These are phyloP conservation scores for Chloroceryle aenea DNA, from an alignment of 2,113 vertebrate species.

Conservation along the genomic window DNA sequence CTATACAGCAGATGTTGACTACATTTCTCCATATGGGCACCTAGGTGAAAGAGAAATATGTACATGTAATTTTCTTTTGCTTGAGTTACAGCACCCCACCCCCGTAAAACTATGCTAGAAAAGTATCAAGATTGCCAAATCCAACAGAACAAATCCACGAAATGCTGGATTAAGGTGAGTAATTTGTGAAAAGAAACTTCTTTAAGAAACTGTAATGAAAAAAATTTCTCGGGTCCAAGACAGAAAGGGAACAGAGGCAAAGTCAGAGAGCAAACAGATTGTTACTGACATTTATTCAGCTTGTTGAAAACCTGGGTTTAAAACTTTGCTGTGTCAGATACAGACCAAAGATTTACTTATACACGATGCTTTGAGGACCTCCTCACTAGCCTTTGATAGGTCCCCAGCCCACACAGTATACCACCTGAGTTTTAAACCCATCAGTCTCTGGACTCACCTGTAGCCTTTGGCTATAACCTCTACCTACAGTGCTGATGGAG, in stretches of 20 bases:
- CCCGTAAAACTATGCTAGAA: background rate
- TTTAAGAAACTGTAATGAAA: background rate
- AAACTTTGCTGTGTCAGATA: background rate
- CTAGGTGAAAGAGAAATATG: background rate
- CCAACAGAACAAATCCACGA: background rate
- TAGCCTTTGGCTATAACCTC: background rate
- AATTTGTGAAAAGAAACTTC: background rate
- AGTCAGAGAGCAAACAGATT: background rate
- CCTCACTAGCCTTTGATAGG: background rate
- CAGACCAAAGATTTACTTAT: background rate
- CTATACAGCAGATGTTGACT: background rate
- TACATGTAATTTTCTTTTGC: background rate
- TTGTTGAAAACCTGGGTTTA: background rate
- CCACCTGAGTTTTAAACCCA: background rate
- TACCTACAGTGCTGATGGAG: background rate
- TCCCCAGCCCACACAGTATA: background rate
- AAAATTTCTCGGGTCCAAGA: background rate
- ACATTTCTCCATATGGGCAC: background rate
- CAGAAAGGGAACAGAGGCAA: background rate
- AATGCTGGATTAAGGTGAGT: background rate
- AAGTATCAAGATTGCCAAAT: background rate
- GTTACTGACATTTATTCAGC: background rate
- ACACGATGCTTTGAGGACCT: fast-evolving
- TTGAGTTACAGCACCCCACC: background rate
- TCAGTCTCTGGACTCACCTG: background rate